These are phyloP conservation scores for Solenopsis invicta DNA, from an alignment of 1,140 invertebrate genomes.

Conservation along the genomic window DNA sequence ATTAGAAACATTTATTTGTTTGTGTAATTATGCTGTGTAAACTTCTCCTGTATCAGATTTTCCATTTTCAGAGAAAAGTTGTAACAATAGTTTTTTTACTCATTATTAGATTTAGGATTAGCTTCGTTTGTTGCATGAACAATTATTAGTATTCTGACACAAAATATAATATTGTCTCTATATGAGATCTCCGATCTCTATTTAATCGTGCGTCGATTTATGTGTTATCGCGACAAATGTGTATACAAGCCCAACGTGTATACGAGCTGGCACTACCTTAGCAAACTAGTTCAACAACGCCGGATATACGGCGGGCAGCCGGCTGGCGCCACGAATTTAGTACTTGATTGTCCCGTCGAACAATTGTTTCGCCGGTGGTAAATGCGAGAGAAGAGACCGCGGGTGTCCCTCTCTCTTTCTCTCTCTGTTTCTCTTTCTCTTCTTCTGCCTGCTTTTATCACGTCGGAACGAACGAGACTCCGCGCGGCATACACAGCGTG, in stretches of 20 bases:
- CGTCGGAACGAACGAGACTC: conserved; percentile 42
- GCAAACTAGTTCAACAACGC: conserved; percentile 69
- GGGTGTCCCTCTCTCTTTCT: conserved; percentile 21
- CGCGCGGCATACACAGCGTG: conserved; percentile 65
- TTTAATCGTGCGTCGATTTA: conserved; percentile 38
- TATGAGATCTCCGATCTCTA: not conserved
- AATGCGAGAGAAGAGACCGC: conserved; percentile 56
- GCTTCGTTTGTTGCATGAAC: not conserved
- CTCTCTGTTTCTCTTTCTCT: not conserved
- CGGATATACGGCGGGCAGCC: conserved; percentile 70
- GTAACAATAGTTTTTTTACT: not conserved
- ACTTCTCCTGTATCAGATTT: not conserved
- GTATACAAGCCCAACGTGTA: conserved; percentile 7
- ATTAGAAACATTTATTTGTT: conserved; percentile 14
- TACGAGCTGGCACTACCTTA: conserved; percentile 65
- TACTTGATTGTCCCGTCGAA: conserved; percentile 78
- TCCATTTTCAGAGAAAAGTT: not conserved
- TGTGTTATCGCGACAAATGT: conserved; percentile 19
- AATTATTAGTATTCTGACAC: not conserved
- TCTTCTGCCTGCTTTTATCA: not conserved
- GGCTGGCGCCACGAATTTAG: conserved; percentile 79
- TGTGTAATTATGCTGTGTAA: not conserved
- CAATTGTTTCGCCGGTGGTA: conserved; percentile 78
- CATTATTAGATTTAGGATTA: not conserved
- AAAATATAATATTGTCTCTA: conserved; percentile 29